A percentile compares a stretch with the other conserved stretches of the same genome.
These are phyloP conservation scores for Enteromius unitaeniatus DNA, from an alignment of 2,797 vertebrate species.

Conservation along the genomic window DNA sequence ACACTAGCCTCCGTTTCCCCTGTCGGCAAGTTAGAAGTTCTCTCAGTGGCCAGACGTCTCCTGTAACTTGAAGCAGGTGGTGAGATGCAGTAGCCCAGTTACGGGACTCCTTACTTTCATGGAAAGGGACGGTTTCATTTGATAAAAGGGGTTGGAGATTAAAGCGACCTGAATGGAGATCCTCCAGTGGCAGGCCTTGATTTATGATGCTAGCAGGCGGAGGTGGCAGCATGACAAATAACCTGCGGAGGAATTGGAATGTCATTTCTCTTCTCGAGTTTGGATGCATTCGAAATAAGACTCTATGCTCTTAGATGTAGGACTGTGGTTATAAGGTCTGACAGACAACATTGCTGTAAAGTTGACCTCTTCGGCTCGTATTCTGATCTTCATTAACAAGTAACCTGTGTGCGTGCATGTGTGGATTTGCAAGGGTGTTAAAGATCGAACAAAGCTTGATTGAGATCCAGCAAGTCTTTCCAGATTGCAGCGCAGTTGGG, in stretches of 20 bases:
- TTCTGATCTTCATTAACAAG: slow-evolving; percentile 21
- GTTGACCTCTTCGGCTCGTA: slow-evolving; percentile 10
- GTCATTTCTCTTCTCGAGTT: slow-evolving; percentile 40
- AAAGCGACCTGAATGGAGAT: slow-evolving; percentile 54
- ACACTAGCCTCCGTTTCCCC: slow-evolving; percentile 1
- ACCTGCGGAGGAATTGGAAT: slow-evolving; percentile 52
- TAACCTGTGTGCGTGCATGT: slow-evolving; percentile 10
- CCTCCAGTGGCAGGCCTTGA: slow-evolving; percentile 52
- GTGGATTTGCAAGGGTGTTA: slow-evolving; percentile 6
- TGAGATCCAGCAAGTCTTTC: neutral
- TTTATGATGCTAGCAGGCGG: slow-evolving; percentile 56
- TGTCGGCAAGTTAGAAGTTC: slow-evolving; percentile 3
- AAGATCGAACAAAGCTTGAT: slow-evolving; percentile 36
- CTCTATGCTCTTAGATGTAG: neutral
- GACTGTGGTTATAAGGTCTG: neutral
- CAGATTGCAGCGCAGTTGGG: slow-evolving; percentile 11
- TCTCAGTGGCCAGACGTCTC: slow-evolving; percentile 31
- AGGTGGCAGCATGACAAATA: slow-evolving; percentile 64
- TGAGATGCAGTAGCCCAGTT: slow-evolving; percentile 48
- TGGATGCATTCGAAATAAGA: slow-evolving; percentile 32
- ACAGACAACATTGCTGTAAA: slow-evolving; percentile 16
- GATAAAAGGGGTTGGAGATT: slow-evolving; percentile 55
- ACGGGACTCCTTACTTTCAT: slow-evolving; percentile 48
- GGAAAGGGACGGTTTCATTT: slow-evolving; percentile 58
- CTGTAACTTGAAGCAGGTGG: slow-evolving; percentile 60